A percentile compares a stretch with the other conserved stretches of the same genome.
Evolutionary conservation across 2,797 vertebrate genomes (phyloP).

Genomic region (Oryzias sinensis): DNA sequence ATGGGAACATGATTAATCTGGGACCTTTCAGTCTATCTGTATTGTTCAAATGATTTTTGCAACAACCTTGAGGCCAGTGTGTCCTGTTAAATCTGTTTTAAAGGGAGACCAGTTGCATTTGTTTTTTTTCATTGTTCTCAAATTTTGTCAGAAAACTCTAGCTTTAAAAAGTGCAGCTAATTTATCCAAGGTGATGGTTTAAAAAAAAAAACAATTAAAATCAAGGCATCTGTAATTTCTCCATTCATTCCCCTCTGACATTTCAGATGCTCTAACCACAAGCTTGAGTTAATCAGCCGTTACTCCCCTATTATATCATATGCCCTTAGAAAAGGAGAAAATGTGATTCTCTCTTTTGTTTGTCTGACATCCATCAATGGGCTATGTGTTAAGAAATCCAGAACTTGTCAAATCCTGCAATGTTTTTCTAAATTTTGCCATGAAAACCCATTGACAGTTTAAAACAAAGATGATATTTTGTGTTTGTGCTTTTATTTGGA

Average conservation of each 20-base stretch:
- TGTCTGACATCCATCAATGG: conserved; percentile 10
- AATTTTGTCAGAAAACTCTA: conserved; percentile 26
- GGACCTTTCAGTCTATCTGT: conserved; percentile 49
- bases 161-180: conserved; percentile 17
- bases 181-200: conserved; percentile 23
- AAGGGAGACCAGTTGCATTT: conserved; percentile 33
- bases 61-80: conserved; percentile 4
- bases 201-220: not conserved
- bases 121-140: conserved; percentile 36
- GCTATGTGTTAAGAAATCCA: conserved; percentile 4
- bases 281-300: conserved; percentile 41
- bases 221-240: conserved; percentile 13
- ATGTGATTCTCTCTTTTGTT: conserved; percentile 1
- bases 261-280: conserved; percentile 23
- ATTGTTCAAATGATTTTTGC: conserved; percentile 16
- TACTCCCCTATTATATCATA: conserved; percentile 2
- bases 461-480: conserved; percentile 2
- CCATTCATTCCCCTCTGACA: conserved; percentile 13
- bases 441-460: not conserved
- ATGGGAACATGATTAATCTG: conserved; percentile 61
- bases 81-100: conserved; percentile 21
- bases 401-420: conserved; percentile 1
- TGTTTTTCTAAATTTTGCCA: too few species aligned
- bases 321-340: not conserved
- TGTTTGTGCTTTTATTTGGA: conserved; percentile 17